Evolutionary conservation across 2,888 invertebrate species (phyloP), one percentile per base, ranked within the genome.

Genomic region (Catocala nupta): DNA sequence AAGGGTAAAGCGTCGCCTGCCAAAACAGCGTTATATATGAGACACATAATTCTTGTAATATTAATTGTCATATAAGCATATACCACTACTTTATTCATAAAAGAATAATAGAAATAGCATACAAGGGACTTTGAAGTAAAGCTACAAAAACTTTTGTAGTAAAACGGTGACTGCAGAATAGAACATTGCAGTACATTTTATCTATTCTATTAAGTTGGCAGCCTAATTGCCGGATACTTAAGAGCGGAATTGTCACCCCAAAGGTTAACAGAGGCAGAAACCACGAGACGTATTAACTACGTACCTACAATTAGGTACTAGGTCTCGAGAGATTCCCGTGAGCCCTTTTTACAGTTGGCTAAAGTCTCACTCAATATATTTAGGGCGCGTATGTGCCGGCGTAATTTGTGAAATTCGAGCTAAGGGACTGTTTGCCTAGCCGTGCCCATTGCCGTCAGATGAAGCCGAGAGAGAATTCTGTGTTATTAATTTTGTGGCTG

Each of bases 331-430:
- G 77, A 76, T 75, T 72, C 65, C 55, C 63, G 60, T 72, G 66
- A 81, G 73, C 71, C 80, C 77, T 75, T 84, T 82, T 82, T 80
- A 78, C 73, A 70, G 72, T 71, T 64, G 73, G 67, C 63, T 67
- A 67, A 77, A 75, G 75, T 73, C 66, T 65, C 73, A 68, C 77
- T 77, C 75, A 78, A 80, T 83, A 78, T 74, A 75, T 81, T 83
- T 73, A 75, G 70, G 70, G 52, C 62, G 52, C 65, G 73, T 71
- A 77, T 78, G 71, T 68, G 68, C 66, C 58, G 59, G 73, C 77
- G 80, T 75, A 80, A 82, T 83, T 83, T 77, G 76, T 68, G 71
- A 80, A 82, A 83, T 83, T 78, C 63, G 73, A 78, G 78, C 78
- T 65, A 5, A 61, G 81, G 80, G 81, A 79, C 77, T 70, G 67